These are phyloP conservation scores for Oscheius sp. DNA, from an alignment of 1,140 invertebrate genomes.

Conservation along the genomic window DNA sequence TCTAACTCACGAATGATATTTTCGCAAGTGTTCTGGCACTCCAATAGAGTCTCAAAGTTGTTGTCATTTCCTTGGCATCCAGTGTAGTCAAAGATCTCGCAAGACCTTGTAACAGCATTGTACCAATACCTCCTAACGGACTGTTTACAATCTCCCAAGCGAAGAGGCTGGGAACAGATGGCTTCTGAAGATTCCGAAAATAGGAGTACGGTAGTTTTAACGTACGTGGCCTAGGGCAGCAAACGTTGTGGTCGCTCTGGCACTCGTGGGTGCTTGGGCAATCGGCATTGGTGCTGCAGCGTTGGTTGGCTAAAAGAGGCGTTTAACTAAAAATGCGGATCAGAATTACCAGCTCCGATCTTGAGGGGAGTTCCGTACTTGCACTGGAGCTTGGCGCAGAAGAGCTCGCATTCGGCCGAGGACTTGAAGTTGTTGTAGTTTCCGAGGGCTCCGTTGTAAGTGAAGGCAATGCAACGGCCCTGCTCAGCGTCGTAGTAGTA, in stretches of 20 bases:
- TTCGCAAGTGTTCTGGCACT: constrained; percentile 60
- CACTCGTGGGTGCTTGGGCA: constrained; percentile 59
- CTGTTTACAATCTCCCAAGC: constrained; percentile 59
- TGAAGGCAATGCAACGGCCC: constrained; percentile 55
- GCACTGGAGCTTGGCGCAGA: constrained; percentile 60
- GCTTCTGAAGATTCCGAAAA: constrained; percentile 47
- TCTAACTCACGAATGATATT: constrained; percentile 59
- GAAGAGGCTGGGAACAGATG: constrained; percentile 59
- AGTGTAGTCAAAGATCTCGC: constrained; percentile 60
- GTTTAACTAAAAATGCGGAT: neutral
- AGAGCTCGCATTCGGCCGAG: constrained; percentile 55
- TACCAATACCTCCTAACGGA: constrained; percentile 60
- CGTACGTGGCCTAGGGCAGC: constrained; percentile 57
- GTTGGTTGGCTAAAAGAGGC: constrained; percentile 34
- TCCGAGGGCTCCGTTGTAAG: constrained; percentile 53
- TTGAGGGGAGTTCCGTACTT: constrained; percentile 57
- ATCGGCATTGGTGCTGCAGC: constrained; percentile 53
- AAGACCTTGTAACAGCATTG: constrained; percentile 58
- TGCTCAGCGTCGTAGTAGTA: constrained; percentile 61
- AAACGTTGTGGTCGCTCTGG: constrained; percentile 57
- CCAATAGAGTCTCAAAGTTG: constrained; percentile 58
- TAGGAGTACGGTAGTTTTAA: neutral
- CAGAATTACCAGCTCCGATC: constrained; percentile 52
- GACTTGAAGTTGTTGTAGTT: constrained; percentile 60
- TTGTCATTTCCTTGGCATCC: constrained; percentile 57